A percentile compares a stretch with the other conserved stretches of the same genome.
These are phyloP conservation scores for Pseudoips prasinana DNA, from an alignment of 2,888 invertebrate genomes.

Conservation along the genomic window DNA sequence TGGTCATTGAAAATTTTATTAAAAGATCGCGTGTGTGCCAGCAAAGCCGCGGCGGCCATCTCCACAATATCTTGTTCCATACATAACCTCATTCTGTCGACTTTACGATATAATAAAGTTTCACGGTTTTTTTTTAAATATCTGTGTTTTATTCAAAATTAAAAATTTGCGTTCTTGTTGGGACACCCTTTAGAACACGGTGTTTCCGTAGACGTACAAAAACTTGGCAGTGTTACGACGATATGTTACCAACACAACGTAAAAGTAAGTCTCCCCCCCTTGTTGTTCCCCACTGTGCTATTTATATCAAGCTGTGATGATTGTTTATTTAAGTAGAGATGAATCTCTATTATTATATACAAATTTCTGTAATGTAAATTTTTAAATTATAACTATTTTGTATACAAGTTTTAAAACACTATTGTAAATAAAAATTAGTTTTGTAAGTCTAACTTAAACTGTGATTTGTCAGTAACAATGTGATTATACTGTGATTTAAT, in stretches of 20 bases:
- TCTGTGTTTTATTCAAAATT: no score
- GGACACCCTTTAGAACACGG: no score
- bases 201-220: slow-evolving; percentile 3
- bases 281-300: slow-evolving; percentile 4
- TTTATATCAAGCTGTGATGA: slow-evolving; percentile 4
- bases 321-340: slow-evolving; percentile 1
- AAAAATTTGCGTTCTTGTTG: no score
- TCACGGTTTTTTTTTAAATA: no score
- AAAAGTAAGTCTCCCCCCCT: slow-evolving; percentile 1
- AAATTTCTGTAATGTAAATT: slow-evolving; percentile 1
- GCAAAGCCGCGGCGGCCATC: no score
- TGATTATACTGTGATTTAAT: slow-evolving; percentile 6
- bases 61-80: no score
- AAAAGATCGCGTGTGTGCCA: no score
- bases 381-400: slow-evolving; percentile 1
- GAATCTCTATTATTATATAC: slow-evolving; percentile 1
- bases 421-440: slow-evolving; percentile 3
- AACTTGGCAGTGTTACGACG: slow-evolving; percentile 5
- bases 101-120: no score
- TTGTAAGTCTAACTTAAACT: slow-evolving; percentile 4
- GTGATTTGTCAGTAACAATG: slow-evolving; percentile 5
- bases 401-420: slow-evolving; percentile 3
- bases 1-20: no score
- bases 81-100: no score
- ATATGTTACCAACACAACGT: slow-evolving; percentile 3